Evolutionary conservation across 1,140 invertebrate species (phyloP).

Genomic region (Drosophila murphyi): DNA sequence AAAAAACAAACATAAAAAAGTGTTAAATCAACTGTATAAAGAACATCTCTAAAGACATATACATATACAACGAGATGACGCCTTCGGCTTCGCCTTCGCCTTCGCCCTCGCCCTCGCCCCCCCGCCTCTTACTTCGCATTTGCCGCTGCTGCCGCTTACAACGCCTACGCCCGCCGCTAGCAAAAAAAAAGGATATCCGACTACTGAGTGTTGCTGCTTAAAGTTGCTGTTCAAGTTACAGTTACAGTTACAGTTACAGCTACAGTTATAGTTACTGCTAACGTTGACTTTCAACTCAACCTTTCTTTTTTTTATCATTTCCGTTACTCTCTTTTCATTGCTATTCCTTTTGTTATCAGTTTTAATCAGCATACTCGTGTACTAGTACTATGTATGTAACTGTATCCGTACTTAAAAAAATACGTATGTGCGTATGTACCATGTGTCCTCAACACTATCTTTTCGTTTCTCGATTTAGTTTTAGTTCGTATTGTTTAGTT

Average conservation of each 20-base stretch:
- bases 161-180: conserved; percentile 30
- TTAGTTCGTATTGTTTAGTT: background rate
- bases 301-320: conserved; percentile 25
- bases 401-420: conserved; percentile 19
- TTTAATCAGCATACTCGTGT: conserved; percentile 36
- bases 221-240: conserved; percentile 45
- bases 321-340: background rate
- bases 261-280: background rate
- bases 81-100: conserved; percentile 40
- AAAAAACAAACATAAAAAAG: conserved; percentile 5
- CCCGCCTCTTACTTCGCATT: conserved; percentile 15
- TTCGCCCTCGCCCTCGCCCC: conserved; percentile 57
- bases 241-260: conserved; percentile 25
- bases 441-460: background rate
- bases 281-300: conserved; percentile 38
- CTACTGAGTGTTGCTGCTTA: conserved; percentile 60
- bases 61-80: conserved; percentile 27
- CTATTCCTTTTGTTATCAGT: too few relatives aligned
- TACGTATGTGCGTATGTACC: conserved; percentile 33
- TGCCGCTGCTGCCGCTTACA: conserved; percentile 40
- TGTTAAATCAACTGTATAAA: conserved; percentile 13
- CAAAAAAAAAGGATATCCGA: conserved; percentile 58
- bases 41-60: conserved; percentile 9
- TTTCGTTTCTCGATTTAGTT: conserved; percentile 6
- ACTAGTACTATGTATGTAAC: conserved; percentile 31